Conservation (phyloP, 2,797 vertebrate genomes). For the Protosalanx chinensis region DNA sequence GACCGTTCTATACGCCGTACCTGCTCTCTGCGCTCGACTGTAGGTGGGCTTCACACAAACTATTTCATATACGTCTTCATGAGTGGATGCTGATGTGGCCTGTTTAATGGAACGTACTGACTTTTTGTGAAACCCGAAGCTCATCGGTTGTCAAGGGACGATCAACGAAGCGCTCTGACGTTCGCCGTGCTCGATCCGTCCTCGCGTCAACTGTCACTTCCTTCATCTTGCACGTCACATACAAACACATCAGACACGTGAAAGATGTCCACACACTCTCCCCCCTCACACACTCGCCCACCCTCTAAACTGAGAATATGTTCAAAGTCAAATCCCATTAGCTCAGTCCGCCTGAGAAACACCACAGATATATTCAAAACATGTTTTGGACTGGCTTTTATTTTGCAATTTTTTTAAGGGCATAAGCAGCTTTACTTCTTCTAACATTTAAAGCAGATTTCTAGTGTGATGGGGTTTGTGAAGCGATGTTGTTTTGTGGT, state of each 20-base stretch:
- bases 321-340: conserved; percentile 41
- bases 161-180: neutral
- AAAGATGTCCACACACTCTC: conserved; percentile 38
- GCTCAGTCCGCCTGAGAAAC: conserved; percentile 34
- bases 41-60: neutral
- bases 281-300: conserved; percentile 12
- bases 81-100: neutral
- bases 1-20: conserved; percentile 19
- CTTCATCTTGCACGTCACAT: neutral
- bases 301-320: conserved; percentile 31
- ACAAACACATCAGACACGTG: conserved; percentile 23
- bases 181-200: neutral
- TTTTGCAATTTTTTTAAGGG: conserved; percentile 30
- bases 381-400: conserved; percentile 2
- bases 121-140: too few species aligned
- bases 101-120: neutral
- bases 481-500: neutral
- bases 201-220: neutral
- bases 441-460: conserved; percentile 19
- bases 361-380: conserved; percentile 9
- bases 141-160: neutral
- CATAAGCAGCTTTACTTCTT: neutral
- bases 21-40: conserved; percentile 2
- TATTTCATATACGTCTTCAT: neutral
- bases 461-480: neutral